Base-by-base conservation (phyloP, 2,888 invertebrate genomes). In the Meandrusa payeni region DNA sequence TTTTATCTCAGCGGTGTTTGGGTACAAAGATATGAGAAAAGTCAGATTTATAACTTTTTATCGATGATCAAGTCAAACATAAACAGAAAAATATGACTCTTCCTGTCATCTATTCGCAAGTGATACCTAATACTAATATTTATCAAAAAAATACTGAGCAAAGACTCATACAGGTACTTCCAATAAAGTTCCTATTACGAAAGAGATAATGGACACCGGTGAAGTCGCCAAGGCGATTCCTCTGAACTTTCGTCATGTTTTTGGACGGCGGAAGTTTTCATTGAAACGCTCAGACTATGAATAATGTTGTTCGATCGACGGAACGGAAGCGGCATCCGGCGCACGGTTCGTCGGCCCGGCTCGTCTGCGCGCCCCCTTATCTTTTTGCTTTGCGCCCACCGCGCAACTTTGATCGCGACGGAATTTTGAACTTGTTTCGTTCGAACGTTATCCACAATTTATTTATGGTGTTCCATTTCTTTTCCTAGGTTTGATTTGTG, bases 301-400 rank as follows among this genome's bases (percentile, higher is more conserved):
- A 71, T 75, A 72, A 72, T 63, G 62, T 55, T 63, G 61, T 55
- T 55, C 62, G 65, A 54, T 57, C 59, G 60, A 48, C 52, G 49
- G 41, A 56, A 57, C 66, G 71, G 72, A 72, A 65, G 60, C 50
- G 42, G 45, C 63, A 66, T 69, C 71, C 72, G 63, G 59, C 41
- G 23, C 23, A 22, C 29, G 38, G 36, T 19, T 51, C 46, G 51
- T 46, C 48, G 51, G 46, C 49, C 50, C 49, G 41, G 29, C 28
- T 41, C 52, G 57, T 61, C 53, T 57, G 57, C 34, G 50, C 37
- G 49, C 37, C 44, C 48, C 55, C 61, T 68, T 71, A 70, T 69
- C 70, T 61, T 57, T 62, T 62, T 61, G 57, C 59, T 55, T 57
- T 22, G 33, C 52, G 46, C 43, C 51, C 52, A 42, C 44, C 50